Base-by-base conservation (phyloP, 2,888 invertebrate species). In the Prenolepis imparis region DNA sequence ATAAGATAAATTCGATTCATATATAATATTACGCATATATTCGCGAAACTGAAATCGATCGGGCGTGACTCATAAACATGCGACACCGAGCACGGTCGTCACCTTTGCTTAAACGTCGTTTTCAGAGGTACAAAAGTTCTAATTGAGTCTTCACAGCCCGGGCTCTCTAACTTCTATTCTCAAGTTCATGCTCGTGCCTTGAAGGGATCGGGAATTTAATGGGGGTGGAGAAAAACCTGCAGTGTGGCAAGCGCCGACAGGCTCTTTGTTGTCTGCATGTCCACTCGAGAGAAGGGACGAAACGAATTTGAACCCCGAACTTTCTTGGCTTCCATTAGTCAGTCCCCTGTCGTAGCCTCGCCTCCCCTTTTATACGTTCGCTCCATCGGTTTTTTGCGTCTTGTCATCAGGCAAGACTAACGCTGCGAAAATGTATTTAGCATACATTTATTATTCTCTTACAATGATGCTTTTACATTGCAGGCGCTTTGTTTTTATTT, bases 281-380 rank as follows among this genome's bases (percentile, higher is more conserved):
- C 86, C 89, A 86, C 86, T 78, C 74, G 68, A 85, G 86, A 44
- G 83, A 21, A 66, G 85, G 84, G 82, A 66, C 83, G 78, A 87
- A 89, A 90, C 86, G 90, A 90, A 91, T 92, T 91, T 89, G 89
- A 91, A 88, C 88, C 82, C 78, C 48, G 78, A 92, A 92, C 89
- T 92, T 92, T 90, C 87, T 85, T 89, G 91, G 92, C 89, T 92
- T 92, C 92, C 92, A 92, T 92, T 92, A 92, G 88, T 90, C 86
- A 84, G 28, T 28, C 68, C 84, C 85, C 61, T 85, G 68, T 77
- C 28, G 63, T 63, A 52, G 15, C 15, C 57, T 28, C 24, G 32
- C 12, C 28, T 59, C 12, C 41, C 21, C 24, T 55, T 64, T 75
- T 36, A 36, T 32, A 59, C 15, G 39, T 32, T 41, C 21, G 15